These are phyloP conservation scores for Selenia dentaria DNA, from an alignment of 2,888 invertebrate genomes.

Conservation along the genomic window DNA sequence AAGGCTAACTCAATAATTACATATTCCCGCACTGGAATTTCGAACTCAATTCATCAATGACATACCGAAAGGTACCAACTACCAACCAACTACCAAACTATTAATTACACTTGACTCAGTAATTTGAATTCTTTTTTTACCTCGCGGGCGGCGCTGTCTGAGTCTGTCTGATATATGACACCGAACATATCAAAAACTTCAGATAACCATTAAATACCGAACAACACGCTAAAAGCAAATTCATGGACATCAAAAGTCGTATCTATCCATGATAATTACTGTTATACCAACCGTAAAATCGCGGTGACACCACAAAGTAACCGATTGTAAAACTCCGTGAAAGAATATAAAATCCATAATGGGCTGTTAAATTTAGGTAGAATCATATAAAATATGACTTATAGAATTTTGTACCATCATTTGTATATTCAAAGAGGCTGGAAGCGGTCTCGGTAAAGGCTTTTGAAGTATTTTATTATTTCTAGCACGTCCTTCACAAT, in stretches of 20 bases:
- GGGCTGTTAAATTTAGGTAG: constrained; percentile 64
- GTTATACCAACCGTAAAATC: constrained; percentile 63
- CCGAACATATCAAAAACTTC: constrained; percentile 7
- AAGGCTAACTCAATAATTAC: constrained; percentile 35
- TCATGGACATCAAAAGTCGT: constrained; percentile 49
- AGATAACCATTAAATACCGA: constrained; percentile 27
- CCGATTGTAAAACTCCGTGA: constrained; percentile 40
- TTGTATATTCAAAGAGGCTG: constrained; percentile 50
- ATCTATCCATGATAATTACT: constrained; percentile 55
- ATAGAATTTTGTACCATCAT: constrained; percentile 58
- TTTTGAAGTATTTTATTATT: constrained; percentile 66
- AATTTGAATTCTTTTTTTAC: constrained; percentile 18
- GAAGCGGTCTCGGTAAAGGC: constrained; percentile 47
- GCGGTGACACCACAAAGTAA: constrained; percentile 63
- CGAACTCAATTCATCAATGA: constrained; percentile 33
- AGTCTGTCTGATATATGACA: constrained; percentile 10
- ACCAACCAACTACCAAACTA: constrained; percentile 20
- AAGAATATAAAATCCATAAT: constrained; percentile 58
- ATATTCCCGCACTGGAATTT: constrained; percentile 33
- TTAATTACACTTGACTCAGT: constrained; percentile 30
- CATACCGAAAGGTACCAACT: constrained; percentile 23
- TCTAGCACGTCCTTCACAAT: constrained; percentile 64
- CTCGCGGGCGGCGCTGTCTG: background rate
- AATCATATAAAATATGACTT: constrained; percentile 67
- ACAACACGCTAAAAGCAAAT: constrained; percentile 49